Conservation (phyloP, 2,113 vertebrate species). For the Paramormyrops kingsleyae region DNA sequence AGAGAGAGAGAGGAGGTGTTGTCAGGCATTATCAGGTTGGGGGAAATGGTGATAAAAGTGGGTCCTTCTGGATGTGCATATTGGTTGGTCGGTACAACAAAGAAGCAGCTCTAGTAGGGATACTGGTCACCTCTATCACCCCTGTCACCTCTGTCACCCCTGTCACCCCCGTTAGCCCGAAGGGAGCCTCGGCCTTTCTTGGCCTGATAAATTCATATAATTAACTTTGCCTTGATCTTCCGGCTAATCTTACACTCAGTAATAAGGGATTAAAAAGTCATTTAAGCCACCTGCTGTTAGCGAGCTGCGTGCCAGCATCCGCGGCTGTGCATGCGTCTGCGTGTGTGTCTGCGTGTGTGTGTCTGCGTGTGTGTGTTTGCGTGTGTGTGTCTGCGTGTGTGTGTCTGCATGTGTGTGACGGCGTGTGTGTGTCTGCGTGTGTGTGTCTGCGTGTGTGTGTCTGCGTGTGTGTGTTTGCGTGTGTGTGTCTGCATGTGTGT, state of each 20-base stretch:
- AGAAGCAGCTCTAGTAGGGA: neutral
- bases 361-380: too few relatives aligned
- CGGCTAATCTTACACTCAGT: slow-evolving; percentile 66
- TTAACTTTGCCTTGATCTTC: slow-evolving; percentile 71
- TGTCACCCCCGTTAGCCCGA: slow-evolving; percentile 31
- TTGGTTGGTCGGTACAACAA: neutral
- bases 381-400: too few relatives aligned
- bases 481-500: neutral
- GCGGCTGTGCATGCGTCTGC: neutral
- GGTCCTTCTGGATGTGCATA: neutral
- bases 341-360: neutral
- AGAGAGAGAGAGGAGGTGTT: slow-evolving; percentile 31
- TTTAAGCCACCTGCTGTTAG: slow-evolving; percentile 65
- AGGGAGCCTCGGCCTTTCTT: slow-evolving; percentile 53
- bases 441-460: neutral
- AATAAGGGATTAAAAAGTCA: slow-evolving; percentile 73
- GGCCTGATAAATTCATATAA: slow-evolving; percentile 71
- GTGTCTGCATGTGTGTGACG: too few relatives aligned
- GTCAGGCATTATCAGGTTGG: neutral
- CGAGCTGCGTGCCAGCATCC: slow-evolving; percentile 12
- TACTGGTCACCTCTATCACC: neutral
- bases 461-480: neutral
- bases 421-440: too few relatives aligned
- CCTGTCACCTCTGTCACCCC: slow-evolving; percentile 12
- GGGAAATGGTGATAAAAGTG: neutral